These are phyloP conservation scores for Ptiloglossa arizonensis DNA, from an alignment of 1,140 invertebrate genomes.

Conservation along the genomic window DNA sequence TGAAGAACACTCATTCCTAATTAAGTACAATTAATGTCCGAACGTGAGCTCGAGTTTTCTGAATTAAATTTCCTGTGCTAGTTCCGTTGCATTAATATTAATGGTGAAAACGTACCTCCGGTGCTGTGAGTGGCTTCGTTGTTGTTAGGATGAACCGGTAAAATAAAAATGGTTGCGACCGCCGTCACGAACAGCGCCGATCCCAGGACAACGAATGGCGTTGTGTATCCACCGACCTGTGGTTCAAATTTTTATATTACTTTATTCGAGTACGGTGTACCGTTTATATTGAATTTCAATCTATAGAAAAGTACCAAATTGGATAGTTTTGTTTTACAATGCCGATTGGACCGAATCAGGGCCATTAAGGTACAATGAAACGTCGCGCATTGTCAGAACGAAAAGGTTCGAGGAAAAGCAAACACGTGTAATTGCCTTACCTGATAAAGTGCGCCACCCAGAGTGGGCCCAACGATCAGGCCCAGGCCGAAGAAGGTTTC, in stretches of 20 bases:
- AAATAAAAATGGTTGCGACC: slow-evolving; percentile 87
- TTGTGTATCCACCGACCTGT: slow-evolving; percentile 90
- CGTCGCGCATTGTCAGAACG: not conserved
- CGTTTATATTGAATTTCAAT: no score
- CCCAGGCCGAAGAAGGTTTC: slow-evolving; percentile 96
- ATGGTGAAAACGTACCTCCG: slow-evolving; percentile 83
- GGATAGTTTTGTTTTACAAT: no score
- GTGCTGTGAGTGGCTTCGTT: slow-evolving; percentile 82
- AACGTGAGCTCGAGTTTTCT: no score
- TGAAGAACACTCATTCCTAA: no score
- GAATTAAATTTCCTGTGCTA: not conserved
- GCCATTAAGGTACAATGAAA: not conserved
- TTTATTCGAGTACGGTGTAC: not conserved
- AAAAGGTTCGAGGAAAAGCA: not conserved
- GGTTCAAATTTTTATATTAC: not conserved
- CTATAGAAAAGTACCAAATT: no score
- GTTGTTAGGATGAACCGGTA: slow-evolving; percentile 85
- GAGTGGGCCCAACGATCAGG: slow-evolving; percentile 92
- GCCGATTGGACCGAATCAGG: no score
- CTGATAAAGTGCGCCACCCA: slow-evolving; percentile 91
- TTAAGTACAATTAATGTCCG: no score
- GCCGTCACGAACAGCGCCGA: slow-evolving; percentile 89
- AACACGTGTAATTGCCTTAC: slow-evolving; percentile 68
- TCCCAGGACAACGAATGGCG: slow-evolving; percentile 93
- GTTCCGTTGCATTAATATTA: no score